phyloP scores from a whole-genome alignment of 2,797 vertebrate species.

The Heliangelus exortis region DNA sequence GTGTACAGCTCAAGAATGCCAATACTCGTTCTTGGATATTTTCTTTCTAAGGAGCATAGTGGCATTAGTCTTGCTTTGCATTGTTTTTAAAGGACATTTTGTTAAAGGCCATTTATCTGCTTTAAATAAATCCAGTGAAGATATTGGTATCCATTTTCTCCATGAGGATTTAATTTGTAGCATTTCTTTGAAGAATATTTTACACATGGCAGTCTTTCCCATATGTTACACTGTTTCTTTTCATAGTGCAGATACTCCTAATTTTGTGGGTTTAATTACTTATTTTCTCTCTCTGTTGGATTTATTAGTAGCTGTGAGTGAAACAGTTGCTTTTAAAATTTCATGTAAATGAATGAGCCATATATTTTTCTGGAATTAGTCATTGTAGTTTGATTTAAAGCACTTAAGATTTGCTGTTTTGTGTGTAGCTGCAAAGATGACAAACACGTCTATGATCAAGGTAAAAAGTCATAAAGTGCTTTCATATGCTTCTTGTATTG shows the following conservation, averaged over 20 bases:
- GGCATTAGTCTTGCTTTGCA: background rate
- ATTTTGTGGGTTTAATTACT: background rate
- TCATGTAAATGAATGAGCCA: background rate
- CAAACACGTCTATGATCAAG: background rate
- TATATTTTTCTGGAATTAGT: background rate
- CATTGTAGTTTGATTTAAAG: background rate
- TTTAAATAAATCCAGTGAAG: background rate
- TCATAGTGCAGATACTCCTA: background rate
- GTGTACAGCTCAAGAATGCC: conserved; percentile 56
- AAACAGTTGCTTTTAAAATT: background rate
- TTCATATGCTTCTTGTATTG: background rate
- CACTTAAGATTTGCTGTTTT: background rate
- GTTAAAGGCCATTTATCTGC: background rate
- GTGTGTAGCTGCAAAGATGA: background rate
- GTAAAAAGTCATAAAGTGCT: background rate
- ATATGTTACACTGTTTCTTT: background rate
- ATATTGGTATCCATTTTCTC: conserved; percentile 8
- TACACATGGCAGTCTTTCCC: background rate
- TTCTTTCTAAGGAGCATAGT: conserved; percentile 57
- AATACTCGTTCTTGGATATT: conserved; percentile 45
- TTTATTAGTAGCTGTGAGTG: background rate
- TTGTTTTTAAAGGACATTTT: background rate
- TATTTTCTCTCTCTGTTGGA: background rate
- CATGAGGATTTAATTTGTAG: conserved; percentile 7
- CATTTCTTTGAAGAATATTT: background rate